phyloP scores from a whole-genome alignment of 2,113 vertebrate species.

The Hymenochirus boettgeri region DNA sequence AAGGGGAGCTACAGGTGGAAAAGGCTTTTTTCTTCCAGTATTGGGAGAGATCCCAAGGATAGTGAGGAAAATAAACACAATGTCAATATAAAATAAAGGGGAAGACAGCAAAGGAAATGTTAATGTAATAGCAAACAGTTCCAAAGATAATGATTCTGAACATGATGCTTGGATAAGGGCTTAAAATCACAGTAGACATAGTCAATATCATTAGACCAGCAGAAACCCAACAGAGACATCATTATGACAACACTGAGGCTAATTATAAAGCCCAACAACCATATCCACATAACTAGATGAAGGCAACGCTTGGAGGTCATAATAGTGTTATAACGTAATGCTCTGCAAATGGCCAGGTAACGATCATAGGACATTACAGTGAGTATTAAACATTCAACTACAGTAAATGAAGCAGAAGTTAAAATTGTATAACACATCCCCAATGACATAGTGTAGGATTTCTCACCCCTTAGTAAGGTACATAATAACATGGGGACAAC shows the following conservation, averaged over 20 bases:
- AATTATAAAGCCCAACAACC: no score
- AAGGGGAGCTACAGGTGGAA: slow-evolving; percentile 11
- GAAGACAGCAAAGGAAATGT: slow-evolving; percentile 18
- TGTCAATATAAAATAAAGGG: slow-evolving; percentile 26
- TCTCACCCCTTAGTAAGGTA: not conserved
- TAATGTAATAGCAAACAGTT: slow-evolving; percentile 8
- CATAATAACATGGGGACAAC: slow-evolving; percentile 15
- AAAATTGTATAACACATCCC: no score
- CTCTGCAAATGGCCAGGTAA: not conserved
- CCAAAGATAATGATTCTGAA: slow-evolving; percentile 5
- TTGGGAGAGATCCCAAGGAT: slow-evolving; percentile 32
- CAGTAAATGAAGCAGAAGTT: no score
- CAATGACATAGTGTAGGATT: not conserved
- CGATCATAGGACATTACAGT: slow-evolving; percentile 34
- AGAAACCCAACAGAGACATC: slow-evolving; percentile 38
- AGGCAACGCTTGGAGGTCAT: not conserved
- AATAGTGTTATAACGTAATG: not conserved
- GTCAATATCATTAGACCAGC: slow-evolving; percentile 38
- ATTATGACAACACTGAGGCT: not conserved
- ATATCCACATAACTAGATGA: not conserved
- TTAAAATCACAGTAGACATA: slow-evolving; percentile 41
- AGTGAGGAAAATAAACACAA: slow-evolving; percentile 18
- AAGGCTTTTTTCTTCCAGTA: not conserved
- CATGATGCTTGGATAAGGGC: slow-evolving; percentile 40
- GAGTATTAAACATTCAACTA: not conserved